Base-by-base conservation (phyloP, 1,140 invertebrate genomes). In the Leguminivora glycinivorella region DNA sequence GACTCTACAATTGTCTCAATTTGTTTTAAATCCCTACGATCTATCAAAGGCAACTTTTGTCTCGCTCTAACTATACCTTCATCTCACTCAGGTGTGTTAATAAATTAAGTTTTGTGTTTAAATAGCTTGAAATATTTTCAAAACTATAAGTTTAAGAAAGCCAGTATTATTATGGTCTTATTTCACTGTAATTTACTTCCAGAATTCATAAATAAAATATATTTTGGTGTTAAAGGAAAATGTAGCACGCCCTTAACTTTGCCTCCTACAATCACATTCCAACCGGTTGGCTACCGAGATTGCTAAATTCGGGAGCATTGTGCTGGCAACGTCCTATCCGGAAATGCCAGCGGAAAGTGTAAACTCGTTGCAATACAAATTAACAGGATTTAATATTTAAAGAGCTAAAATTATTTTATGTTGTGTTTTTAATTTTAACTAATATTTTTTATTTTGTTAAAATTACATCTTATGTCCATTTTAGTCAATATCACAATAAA, bases 241-340 rank as follows among this genome's bases (percentile, higher is more conserved):
- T 17, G n/a, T 43, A 43, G 10, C 6, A 2, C 14, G 40, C 14
- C n/a, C 1, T 52, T 22, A 19, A 52, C 10, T n/a, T 7, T 19
- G 2, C 17, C n/a, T 52, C 47, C 47, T 52, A 22, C 19, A 52
- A 52, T 22, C 25, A 63, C 26, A 63, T 63, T 34, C 56, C 29
- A 63, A 63, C 58, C 58, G 58, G 29, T 70, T 68, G 24, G 70
- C 73, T 72, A 78, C 73, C 69, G 80, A 81, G 58, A 63, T 83
- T 88, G 83, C 86, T 89, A 89, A 88, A 89, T 88, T 87, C 84
- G 85, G 87, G 85, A 88, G 84, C 84, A 82, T 87, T 83, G 82
- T 80, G 88, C 88, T 88, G 86, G 88, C 88, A 90, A 90, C 83
- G 83, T 84, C 81, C 73, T 75, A 79, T 77, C 77, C 79, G 82